Base-by-base conservation (phyloP, 2,113 vertebrate species). In the Dipodomys ordii region DNA sequence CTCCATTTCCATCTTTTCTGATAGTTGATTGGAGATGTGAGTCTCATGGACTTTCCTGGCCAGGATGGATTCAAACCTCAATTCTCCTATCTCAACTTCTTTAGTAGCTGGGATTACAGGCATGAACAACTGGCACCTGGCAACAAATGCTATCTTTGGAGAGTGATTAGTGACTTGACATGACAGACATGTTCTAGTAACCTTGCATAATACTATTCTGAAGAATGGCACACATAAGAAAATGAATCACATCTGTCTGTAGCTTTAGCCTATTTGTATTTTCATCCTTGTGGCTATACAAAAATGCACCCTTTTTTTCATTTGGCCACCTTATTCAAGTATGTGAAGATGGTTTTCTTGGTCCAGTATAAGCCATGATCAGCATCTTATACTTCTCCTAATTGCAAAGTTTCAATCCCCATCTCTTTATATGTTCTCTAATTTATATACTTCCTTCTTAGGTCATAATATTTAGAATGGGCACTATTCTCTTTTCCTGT, bases 271-370 rank as follows among this genome's bases (percentile, higher is more conserved):
- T 19, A n/a, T 83, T 30, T 15, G 4, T 64, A 1, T 62, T 79
- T 18, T 30, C 44, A 68, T 77, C 7, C 27, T 28, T 49, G 6
- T 77, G 16, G 4, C 19, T 64, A 39, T 30, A 77, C 2, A 72
- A 16, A 46, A 49, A n/a, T 13, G 4, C 15, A 25, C 19, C 7
- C 13, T 6, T 25, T 1, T 60, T 53, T 73, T 28, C 15, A 69
- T 0, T 44, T 46, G 46, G 57, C 15, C 53, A 0, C 0, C 0
- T 69, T 73, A 6, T 83, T 16, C 53, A 78, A 53, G 3, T 30
- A 15, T 10, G 15, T 46, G 27, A 46, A 30, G 35, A 72, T 53
- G 30, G 28, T 2, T 69, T 3, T 49, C 35, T 13, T 83, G 15
- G 18, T 65, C 7, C 32, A 74, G 4, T 65, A 19, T 78, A 20